phyloP scores from a whole-genome alignment of 2,113 vertebrate species.

The Pedetes capensis region DNA sequence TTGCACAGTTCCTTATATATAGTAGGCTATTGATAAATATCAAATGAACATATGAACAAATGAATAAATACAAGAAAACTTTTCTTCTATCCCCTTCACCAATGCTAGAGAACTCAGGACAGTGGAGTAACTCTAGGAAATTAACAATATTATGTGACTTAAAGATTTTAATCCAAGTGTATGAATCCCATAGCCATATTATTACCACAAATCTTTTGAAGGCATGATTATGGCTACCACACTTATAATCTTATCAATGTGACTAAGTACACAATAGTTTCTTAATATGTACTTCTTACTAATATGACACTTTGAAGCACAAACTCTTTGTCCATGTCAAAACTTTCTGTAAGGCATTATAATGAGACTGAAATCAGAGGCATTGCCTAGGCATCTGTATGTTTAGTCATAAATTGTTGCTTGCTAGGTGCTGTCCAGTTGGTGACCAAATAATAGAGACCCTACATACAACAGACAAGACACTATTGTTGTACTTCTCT shows the following conservation, averaged over 20 bases:
- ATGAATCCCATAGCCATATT: neutral
- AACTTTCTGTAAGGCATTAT: neutral
- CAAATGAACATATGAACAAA: neutral
- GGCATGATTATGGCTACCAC: neutral
- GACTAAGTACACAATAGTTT: neutral
- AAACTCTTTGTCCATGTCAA: neutral
- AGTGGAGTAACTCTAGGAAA: neutral
- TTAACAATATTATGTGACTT: neutral
- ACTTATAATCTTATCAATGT: neutral
- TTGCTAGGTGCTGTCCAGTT: no score
- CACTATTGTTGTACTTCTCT: no score
- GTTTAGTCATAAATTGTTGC: neutral
- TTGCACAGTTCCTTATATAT: neutral
- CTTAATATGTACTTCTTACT: neutral
- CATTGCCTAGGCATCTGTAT: neutral
- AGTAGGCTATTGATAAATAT: neutral
- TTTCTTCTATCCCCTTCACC: neutral
- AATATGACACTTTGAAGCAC: neutral
- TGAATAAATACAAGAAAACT: neutral
- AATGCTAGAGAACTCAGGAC: neutral
- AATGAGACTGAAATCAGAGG: neutral
- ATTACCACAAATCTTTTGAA: neutral
- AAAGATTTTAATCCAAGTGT: neutral
- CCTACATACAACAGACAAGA: no score
- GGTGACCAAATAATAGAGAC: no score